Evolutionary conservation across 1,140 invertebrate species (phyloP).

Genomic region (Homarus americanus): DNA sequence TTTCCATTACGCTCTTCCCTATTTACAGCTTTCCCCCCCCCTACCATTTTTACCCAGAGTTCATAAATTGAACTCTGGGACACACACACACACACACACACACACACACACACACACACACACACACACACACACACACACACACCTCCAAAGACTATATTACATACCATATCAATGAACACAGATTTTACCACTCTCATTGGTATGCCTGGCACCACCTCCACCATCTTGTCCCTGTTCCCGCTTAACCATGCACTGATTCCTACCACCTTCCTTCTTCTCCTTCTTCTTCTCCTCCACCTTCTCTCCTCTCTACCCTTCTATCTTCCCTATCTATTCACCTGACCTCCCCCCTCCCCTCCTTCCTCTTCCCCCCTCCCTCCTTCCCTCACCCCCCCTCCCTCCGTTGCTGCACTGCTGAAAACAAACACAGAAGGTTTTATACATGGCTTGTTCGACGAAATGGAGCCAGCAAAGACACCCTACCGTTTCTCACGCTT

Average conservation of each 20-base stretch:
- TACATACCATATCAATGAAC: no score
- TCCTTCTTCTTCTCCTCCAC: neutral
- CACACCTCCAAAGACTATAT: no score
- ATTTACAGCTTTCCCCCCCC: no score
- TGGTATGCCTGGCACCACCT: no score
- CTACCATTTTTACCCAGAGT: no score
- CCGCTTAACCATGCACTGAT: neutral
- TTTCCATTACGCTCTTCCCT: no score
- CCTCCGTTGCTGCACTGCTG: neutral
- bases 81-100: no score
- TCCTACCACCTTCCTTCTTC: neutral
- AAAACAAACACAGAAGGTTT: neutral
- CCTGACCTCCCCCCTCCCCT: neutral
- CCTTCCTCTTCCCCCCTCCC: neutral
- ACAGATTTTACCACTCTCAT: no score
- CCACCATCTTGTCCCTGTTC: neutral
- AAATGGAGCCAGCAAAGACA: constrained; percentile 2
- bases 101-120: no score
- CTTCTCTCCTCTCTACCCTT: neutral
- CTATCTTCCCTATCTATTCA: neutral
- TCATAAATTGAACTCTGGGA: no score
- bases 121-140: no score
- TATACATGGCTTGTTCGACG: neutral
- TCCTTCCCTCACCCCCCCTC: neutral
- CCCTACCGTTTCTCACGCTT: neutral